Evolutionary conservation across 2,113 vertebrate species (phyloP).

Genomic region (Rhipidura dahli): DNA sequence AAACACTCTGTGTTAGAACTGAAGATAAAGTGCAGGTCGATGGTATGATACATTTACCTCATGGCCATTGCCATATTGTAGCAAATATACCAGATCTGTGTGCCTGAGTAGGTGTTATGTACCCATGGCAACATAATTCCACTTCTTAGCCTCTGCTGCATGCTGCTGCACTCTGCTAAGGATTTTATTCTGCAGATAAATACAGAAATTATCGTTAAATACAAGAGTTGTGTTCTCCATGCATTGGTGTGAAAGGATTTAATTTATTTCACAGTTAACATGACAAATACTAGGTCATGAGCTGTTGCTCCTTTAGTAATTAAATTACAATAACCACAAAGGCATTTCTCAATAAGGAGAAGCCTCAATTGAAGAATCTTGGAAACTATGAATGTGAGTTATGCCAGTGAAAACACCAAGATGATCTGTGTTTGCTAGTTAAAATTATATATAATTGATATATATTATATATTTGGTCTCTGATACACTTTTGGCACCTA

Average conservation of each 20-base stretch:
- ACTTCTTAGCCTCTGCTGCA: background rate
- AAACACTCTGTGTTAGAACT: background rate
- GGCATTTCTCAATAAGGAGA: background rate
- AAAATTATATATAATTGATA: no score
- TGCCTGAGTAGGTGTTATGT: background rate
- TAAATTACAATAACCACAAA: background rate
- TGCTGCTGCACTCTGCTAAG: background rate
- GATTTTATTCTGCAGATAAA: background rate
- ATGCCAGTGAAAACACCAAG: background rate
- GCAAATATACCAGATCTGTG: background rate
- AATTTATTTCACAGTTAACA: background rate
- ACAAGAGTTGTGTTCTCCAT: constrained; percentile 37
- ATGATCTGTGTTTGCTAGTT: background rate
- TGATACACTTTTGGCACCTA: background rate
- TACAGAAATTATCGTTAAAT: constrained; percentile 52
- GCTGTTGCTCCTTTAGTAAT: background rate
- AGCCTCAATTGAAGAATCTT: background rate
- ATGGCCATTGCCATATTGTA: background rate
- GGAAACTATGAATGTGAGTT: background rate
- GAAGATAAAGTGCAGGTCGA: background rate
- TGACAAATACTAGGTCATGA: background rate
- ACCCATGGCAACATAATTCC: background rate
- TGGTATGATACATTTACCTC: background rate
- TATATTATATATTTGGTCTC: background rate
- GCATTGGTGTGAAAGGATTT: constrained; percentile 40